These are phyloP conservation scores for Brachionichthys hirsutus DNA, from an alignment of 2,113 vertebrate species.

Conservation along the genomic window DNA sequence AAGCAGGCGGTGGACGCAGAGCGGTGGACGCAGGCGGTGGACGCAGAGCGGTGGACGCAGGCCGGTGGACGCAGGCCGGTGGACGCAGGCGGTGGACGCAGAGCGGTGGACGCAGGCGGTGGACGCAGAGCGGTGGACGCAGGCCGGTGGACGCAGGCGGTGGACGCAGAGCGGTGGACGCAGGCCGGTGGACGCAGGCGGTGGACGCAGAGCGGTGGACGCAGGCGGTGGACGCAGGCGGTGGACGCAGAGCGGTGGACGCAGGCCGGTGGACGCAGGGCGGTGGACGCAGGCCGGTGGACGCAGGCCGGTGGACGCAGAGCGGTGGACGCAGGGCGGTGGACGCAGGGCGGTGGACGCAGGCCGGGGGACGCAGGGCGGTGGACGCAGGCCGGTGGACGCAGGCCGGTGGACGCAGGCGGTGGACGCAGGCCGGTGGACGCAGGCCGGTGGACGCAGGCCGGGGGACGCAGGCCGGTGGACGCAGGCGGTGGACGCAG, in stretches of 20 bases:
- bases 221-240: slow-evolving; percentile 59
- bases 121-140: slow-evolving; percentile 59
- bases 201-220: slow-evolving; percentile 58
- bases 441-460: slow-evolving; percentile 59
- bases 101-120: slow-evolving; percentile 55
- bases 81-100: slow-evolving; percentile 60
- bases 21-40: slow-evolving; percentile 54
- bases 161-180: slow-evolving; percentile 59
- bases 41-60: slow-evolving; percentile 62
- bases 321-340: slow-evolving; percentile 54
- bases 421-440: slow-evolving; percentile 58
- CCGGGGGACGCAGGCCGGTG: slow-evolving; percentile 54
- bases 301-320: slow-evolving; percentile 62
- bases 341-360: slow-evolving; percentile 59
- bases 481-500: slow-evolving; percentile 62
- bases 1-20: slow-evolving; percentile 58
- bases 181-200: too few species aligned
- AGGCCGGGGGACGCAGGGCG: slow-evolving; percentile 56
- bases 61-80: too few species aligned
- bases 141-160: too few species aligned
- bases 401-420: slow-evolving; percentile 58
- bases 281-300: slow-evolving; percentile 54
- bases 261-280: slow-evolving; percentile 58
- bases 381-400: slow-evolving; percentile 58
- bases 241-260: slow-evolving; percentile 58